phyloP scores from a whole-genome alignment of 2,113 vertebrate species.

The Excalfactoria chinensis region DNA sequence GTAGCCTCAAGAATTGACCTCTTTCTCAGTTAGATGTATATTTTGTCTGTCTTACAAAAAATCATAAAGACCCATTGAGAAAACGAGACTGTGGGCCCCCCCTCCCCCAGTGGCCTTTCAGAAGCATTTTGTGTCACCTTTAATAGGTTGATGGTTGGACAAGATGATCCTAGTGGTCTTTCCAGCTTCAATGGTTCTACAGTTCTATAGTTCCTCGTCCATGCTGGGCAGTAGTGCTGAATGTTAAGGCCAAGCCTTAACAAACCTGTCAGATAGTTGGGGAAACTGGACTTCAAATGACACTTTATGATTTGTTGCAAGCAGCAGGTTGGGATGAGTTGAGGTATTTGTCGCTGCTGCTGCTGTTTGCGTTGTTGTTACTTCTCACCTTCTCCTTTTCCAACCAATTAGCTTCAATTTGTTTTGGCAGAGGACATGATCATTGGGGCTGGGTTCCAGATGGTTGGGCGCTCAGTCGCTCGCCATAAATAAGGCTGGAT shows the following conservation, averaged over 20 bases:
- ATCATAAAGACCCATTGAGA: background rate
- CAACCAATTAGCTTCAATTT: constrained; percentile 63
- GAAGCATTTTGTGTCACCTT: background rate
- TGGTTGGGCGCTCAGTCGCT: constrained; percentile 57
- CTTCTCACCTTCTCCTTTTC: constrained; percentile 51
- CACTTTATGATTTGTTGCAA: constrained; percentile 58
- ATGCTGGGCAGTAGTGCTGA: constrained; percentile 1
- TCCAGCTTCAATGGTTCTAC: no score
- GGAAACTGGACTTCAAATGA: constrained; percentile 47
- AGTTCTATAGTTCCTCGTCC: background rate
- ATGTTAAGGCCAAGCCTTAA: constrained; percentile 61
- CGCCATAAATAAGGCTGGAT: constrained; percentile 1
- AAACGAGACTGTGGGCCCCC: background rate
- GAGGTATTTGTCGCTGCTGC: constrained; percentile 48
- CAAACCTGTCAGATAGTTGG: constrained; percentile 50
- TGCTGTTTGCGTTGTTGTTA: constrained; percentile 40
- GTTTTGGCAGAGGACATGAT: constrained; percentile 66
- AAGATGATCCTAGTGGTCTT: no score
- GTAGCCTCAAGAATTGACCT: background rate
- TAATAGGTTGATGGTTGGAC: no score
- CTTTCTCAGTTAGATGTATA: background rate
- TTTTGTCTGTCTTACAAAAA: background rate
- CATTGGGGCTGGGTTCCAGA: constrained; percentile 67
- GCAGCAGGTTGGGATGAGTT: constrained; percentile 4
- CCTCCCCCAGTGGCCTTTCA: background rate